A percentile compares a stretch with the other conserved stretches of the same genome.
phyloP scores from a whole-genome alignment of 92 coral and sea anemone genomes.

The Heliopora coerulea region DNA sequence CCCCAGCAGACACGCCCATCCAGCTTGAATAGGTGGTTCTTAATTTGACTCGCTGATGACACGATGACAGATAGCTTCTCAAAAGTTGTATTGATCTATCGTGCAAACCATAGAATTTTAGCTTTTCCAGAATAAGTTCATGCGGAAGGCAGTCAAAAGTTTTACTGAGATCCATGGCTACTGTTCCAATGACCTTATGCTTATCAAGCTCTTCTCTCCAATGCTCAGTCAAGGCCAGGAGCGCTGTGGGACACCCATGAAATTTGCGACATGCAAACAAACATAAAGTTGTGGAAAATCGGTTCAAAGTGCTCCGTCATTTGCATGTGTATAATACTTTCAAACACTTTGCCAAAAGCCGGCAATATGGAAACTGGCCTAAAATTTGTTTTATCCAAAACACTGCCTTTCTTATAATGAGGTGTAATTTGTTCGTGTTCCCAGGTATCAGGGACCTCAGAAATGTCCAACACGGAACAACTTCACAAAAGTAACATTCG shows the following conservation, averaged over 20 bases:
- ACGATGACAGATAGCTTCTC: conserved; percentile 42
- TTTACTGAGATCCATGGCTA: conserved; percentile 57
- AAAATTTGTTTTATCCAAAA: no score
- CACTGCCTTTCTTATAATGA: no score
- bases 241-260: no score
- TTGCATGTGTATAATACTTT: no score
- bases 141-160: conserved; percentile 62
- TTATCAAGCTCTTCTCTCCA: conserved; percentile 61
- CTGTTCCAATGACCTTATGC: conserved; percentile 50
- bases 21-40: conserved; percentile 43
- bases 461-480: no score
- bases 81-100: conserved; percentile 44
- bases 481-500: no score
- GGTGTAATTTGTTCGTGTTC: no score
- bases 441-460: no score
- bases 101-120: conserved; percentile 48
- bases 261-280: not conserved
- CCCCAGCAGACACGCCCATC: conserved; percentile 48
- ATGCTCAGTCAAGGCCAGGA: conserved; percentile 51
- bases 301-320: no score
- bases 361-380: no score
- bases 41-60: conserved; percentile 54
- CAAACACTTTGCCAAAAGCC: no score
- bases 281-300: no score
- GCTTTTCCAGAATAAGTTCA: conserved; percentile 50